Conservation (phyloP, 2,113 vertebrate species). For the Sinocyclocheilus grahami region DNA sequence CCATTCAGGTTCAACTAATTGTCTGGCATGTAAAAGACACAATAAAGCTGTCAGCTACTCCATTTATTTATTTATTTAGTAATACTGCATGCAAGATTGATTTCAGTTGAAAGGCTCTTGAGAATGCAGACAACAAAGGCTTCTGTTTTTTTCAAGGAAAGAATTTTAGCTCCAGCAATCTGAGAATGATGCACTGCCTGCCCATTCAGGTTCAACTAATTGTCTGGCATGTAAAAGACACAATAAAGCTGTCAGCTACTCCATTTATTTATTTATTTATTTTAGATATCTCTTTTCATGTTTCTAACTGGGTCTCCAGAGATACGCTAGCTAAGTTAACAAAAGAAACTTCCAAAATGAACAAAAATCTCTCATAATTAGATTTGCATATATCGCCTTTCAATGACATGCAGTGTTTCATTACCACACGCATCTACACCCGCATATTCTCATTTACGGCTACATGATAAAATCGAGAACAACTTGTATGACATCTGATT, state of each 20-base stretch:
- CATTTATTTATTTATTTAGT: not conserved
- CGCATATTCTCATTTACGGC: constrained; percentile 21
- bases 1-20: constrained; percentile 9
- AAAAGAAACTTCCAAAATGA: not conserved
- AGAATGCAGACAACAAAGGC: constrained; percentile 1
- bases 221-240: constrained; percentile 2
- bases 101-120: not conserved
- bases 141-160: not conserved
- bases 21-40: constrained; percentile 11
- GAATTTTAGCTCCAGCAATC: not conserved
- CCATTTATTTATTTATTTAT: not conserved
- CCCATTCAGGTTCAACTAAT: constrained; percentile 3
- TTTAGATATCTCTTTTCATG: not conserved
- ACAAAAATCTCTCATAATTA: constrained; percentile 18
- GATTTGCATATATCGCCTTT: constrained; percentile 27
- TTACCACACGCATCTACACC: not conserved
- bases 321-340: not conserved
- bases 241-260: constrained; percentile 19
- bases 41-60: constrained; percentile 15
- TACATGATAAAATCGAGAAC: not conserved
- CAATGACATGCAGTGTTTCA: constrained; percentile 36
- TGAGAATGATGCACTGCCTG: constrained; percentile 1
- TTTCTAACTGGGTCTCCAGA: not conserved
- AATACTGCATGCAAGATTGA: not conserved
- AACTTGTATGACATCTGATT: constrained; percentile 13